These are phyloP conservation scores for Callimorpha dominula DNA, from an alignment of 2,888 invertebrate genomes.

Conservation along the genomic window DNA sequence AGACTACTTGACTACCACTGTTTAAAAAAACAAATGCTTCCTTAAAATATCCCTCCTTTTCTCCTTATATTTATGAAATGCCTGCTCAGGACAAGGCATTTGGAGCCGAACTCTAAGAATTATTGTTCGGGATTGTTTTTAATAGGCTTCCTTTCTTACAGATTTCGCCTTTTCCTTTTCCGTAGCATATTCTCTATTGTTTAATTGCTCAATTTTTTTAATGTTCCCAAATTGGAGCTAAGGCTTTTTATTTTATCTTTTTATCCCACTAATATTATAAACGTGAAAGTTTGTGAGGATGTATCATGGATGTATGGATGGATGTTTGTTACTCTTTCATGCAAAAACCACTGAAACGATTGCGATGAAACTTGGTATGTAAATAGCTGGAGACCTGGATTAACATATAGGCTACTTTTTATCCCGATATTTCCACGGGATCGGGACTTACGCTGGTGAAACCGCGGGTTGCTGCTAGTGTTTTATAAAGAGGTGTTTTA, in stretches of 20 bases:
- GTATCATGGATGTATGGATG: too few relatives aligned
- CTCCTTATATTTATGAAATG: slow-evolving; percentile 58
- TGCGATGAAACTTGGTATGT: too few relatives aligned
- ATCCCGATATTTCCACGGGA: too few relatives aligned
- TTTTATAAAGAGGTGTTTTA: too few relatives aligned
- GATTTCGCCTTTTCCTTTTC: slow-evolving; percentile 24
- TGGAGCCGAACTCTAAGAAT: slow-evolving; percentile 49
- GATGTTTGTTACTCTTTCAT: too few relatives aligned
- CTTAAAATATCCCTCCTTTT: slow-evolving; percentile 4
- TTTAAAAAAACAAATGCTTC: not conserved
- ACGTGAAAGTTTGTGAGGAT: too few relatives aligned
- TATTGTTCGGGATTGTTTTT: slow-evolving; percentile 76
- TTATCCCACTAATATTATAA: too few relatives aligned
- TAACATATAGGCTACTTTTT: too few relatives aligned
- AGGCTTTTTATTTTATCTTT: not conserved
- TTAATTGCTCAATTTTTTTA: slow-evolving; percentile 26
- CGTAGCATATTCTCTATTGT: slow-evolving; percentile 26
- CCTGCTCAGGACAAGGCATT: slow-evolving; percentile 63
- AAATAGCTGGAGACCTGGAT: too few relatives aligned
- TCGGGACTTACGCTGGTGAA: too few relatives aligned
- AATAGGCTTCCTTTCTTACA: slow-evolving; percentile 68
- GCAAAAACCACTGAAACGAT: too few relatives aligned
- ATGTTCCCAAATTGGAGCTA: not conserved
- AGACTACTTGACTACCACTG: not conserved
- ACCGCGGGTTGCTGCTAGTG: too few relatives aligned